Conservation (phyloP, 2,888 invertebrate species). For the Phyto melanocephala region DNA sequence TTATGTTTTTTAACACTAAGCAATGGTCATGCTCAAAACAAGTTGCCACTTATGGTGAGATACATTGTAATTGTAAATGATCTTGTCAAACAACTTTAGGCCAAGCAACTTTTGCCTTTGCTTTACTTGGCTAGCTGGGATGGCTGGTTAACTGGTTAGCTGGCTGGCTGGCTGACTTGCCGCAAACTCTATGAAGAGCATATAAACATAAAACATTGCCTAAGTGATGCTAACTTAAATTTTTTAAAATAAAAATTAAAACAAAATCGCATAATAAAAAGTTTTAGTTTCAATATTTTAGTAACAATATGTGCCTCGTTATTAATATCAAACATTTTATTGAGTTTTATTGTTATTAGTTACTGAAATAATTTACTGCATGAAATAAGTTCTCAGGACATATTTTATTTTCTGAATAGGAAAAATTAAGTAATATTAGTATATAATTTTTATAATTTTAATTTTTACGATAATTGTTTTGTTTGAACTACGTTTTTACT, state of each 20-base stretch:
- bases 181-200: slow-evolving; percentile 52
- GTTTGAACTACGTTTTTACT: no score
- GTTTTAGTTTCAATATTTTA: no score
- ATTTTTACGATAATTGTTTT: no score
- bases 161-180: slow-evolving; percentile 32
- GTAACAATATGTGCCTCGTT: no score
- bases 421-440: no score
- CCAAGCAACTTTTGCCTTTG: slow-evolving; percentile 59
- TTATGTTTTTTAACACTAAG: slow-evolving; percentile 54
- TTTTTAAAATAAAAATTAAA: background rate
- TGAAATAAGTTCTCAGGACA: no score
- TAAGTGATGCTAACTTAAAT: slow-evolving; percentile 28
- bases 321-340: no score
- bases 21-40: slow-evolving; percentile 67
- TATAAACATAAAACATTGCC: slow-evolving; percentile 19
- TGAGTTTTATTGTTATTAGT: no score
- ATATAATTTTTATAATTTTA: no score
- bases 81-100: slow-evolving; percentile 71
- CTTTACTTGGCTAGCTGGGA: background rate
- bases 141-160: slow-evolving; percentile 14
- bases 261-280: no score
- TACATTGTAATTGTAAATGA: slow-evolving; percentile 68
- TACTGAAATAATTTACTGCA: no score
- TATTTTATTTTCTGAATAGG: no score
- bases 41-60: slow-evolving; percentile 73